A percentile compares a stretch with the other conserved stretches of the same genome.
These are phyloP conservation scores for Cerastis rubricosa DNA, from an alignment of 2,888 invertebrate genomes.

Conservation along the genomic window DNA sequence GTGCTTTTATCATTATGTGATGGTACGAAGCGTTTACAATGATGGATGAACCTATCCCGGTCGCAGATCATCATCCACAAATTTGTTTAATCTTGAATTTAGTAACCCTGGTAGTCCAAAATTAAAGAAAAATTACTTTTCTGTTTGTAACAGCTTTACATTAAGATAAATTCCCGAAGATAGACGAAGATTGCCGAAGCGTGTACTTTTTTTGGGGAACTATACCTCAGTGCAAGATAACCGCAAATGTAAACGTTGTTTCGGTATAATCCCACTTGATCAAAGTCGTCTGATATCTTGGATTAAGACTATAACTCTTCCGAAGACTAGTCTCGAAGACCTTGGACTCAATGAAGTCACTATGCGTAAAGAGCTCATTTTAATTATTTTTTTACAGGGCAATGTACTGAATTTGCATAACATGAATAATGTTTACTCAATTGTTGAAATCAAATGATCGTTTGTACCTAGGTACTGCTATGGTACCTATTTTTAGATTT, in stretches of 20 bases:
- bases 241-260: conserved; percentile 23
- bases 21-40: background rate
- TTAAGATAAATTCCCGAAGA: background rate
- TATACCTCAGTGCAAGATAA: background rate
- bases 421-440: conserved; percentile 59
- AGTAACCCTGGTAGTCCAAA: background rate
- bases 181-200: background rate
- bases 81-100: background rate
- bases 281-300: conserved; percentile 54
- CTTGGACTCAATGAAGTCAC: conserved; percentile 45
- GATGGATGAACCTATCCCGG: background rate
- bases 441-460: conserved; percentile 51
- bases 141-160: background rate
- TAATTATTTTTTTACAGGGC: conserved; percentile 33
- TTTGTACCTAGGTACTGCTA: conserved; percentile 9
- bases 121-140: background rate
- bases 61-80: background rate
- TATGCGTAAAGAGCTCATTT: conserved; percentile 44
- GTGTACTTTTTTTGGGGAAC: background rate
- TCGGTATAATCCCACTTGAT: conserved; percentile 49
- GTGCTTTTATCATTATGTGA: background rate
- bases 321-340: conserved; percentile 31
- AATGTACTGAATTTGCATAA: conserved; percentile 57
- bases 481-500: background rate
- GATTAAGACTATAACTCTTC: conserved; percentile 11